Evolutionary conservation across 1,140 invertebrate genomes (phyloP), one percentile per base, ranked within the genome.

Genomic region (Kradibia gibbosae): DNA sequence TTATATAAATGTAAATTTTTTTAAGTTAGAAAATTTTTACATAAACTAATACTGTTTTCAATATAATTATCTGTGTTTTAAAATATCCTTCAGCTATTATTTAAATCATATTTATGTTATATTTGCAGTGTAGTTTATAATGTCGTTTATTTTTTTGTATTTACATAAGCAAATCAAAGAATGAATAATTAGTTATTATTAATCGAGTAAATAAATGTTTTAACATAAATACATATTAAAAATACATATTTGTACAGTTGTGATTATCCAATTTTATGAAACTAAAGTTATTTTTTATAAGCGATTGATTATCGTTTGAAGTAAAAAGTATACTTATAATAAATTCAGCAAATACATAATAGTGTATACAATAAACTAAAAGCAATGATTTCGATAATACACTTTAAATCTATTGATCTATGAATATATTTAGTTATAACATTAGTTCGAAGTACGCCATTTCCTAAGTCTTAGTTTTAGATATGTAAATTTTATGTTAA

Each of bases 41-140:
- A 67, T 67, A 67, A 67, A 17, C 20, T 67, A 67, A 67, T 34
- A 39, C 39, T 67, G 31, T 3, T 31, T 10, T 67, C 1, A 67
- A 67, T 67, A n/a, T 67, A 67, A 67, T 67, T 67, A 39, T 36
- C 34, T 1, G 7, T 39, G 4, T 67, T 67, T 67, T 67, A 39
- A 53, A 67, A 39, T 67, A 39, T 67, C 3, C 39, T 39, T 67
- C 4, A 67, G 0, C n/a, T 53, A 53, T 53, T 22, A 53, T 53
- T 53, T 67, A 1, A 67, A n/a, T 65, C 17, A 22, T 4, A 65
- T 65, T 65, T 8, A 39, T 10, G n/a, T 67, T 67, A 15, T 34
- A n/a, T 39, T 39, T n/a, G n/a, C n/a, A n/a, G n/a, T n/a, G n/a
- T 39, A 36, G 22, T 36, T 20, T 3, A 20, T 36, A 65, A 36